Evolutionary conservation across 2,113 vertebrate genomes (phyloP).

Genomic region (Harpagus bidentatus): DNA sequence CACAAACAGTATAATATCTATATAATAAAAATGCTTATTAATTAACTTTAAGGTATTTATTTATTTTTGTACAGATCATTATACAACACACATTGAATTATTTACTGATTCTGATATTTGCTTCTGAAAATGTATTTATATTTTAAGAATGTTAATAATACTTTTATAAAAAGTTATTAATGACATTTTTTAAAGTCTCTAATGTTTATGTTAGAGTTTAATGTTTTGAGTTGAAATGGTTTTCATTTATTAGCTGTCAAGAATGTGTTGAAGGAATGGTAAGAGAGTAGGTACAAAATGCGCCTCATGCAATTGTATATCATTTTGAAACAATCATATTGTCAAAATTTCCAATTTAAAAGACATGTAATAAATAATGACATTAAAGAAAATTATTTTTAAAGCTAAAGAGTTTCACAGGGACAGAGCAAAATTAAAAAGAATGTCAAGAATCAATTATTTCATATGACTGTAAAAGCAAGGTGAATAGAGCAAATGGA

Average conservation of each 20-base stretch:
- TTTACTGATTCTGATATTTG: not conserved
- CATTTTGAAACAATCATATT: not conserved
- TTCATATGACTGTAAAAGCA: not conserved
- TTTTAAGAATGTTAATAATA: slow-evolving; percentile 14
- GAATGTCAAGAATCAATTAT: not conserved
- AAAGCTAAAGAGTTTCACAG: not conserved
- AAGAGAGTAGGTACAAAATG: not conserved
- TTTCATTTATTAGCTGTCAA: slow-evolving; percentile 22
- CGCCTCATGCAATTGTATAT: not conserved
- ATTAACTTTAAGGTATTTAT: not conserved
- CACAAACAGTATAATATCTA: not conserved
- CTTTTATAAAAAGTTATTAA: slow-evolving; percentile 25
- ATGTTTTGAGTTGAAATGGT: not conserved
- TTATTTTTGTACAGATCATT: not conserved
- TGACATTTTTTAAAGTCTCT: slow-evolving; percentile 13
- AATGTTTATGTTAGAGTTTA: not conserved
- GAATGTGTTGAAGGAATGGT: not conserved
- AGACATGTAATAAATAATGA: not conserved
- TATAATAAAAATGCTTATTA: not conserved
- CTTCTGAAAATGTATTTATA: not conserved
- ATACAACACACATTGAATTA: not conserved
- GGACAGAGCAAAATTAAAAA: not conserved
- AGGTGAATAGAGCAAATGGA: not conserved
- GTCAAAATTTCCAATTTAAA: not conserved
- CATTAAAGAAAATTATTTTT: slow-evolving; percentile 11